Percentiles rank a stretch among this genome's conserved stretches.
These are phyloP conservation scores for Chrysina gloriosa DNA, from an alignment of 2,888 invertebrate species.

Conservation along the genomic window DNA sequence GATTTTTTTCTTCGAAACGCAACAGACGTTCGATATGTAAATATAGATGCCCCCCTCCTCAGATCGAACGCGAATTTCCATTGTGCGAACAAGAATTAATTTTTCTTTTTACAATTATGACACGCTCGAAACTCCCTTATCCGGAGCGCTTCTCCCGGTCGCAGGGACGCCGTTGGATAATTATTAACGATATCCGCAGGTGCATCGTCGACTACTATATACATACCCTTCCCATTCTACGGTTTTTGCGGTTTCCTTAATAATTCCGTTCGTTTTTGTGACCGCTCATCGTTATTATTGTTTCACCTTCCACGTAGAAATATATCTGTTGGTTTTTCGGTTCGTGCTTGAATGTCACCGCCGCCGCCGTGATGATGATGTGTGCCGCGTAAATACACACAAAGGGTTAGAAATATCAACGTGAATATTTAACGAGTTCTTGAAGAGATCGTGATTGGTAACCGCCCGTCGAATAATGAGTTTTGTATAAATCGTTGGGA, in stretches of 20 bases:
- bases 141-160: too few relatives aligned
- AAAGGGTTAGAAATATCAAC: conserved; percentile 5
- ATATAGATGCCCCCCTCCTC: too few relatives aligned
- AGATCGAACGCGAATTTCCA: too few relatives aligned
- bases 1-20: too few relatives aligned
- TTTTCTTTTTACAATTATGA: too few relatives aligned
- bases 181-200: conserved; percentile 55
- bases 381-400: too few relatives aligned
- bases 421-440: background rate
- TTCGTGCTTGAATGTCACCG: conserved; percentile 4
- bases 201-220: conserved; percentile 47
- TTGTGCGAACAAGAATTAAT: too few relatives aligned
- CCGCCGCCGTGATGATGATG: background rate
- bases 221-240: conserved; percentile 35
- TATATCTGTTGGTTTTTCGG: conserved; percentile 13
- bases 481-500: too few relatives aligned
- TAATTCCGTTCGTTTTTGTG: conserved; percentile 40
- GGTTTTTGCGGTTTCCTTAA: conserved; percentile 50
- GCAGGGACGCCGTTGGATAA: conserved; percentile 47
- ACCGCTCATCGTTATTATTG: conserved; percentile 33
- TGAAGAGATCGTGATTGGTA: too few relatives aligned
- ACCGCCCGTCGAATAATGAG: too few relatives aligned
- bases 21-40: too few relatives aligned
- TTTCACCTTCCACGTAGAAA: conserved; percentile 18
- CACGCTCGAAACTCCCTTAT: too few relatives aligned